Conservation (phyloP, 2,888 invertebrate genomes). For the Meiosimyza platycephala region DNA sequence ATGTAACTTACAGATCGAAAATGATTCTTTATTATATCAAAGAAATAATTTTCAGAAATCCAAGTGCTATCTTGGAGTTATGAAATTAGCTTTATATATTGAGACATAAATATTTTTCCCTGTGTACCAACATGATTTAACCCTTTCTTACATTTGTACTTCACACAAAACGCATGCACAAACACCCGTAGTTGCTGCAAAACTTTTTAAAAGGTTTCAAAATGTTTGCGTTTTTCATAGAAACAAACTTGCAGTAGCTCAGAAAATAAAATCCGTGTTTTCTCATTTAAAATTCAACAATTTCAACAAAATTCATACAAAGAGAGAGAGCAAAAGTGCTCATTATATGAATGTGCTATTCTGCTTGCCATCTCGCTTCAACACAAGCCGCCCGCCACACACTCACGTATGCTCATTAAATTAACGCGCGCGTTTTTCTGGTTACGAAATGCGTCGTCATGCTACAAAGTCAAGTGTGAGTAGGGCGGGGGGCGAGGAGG, state of each 20-base stretch:
- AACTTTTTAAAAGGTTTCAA: conserved; percentile 23
- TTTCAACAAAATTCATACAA: not conserved
- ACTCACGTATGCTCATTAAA: conserved; percentile 44
- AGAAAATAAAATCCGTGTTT: conserved; percentile 2
- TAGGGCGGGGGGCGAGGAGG: not conserved
- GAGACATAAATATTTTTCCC: no score
- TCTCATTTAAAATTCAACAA: conserved; percentile 13
- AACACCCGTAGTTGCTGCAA: not conserved
- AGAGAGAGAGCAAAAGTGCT: conserved; percentile 2
- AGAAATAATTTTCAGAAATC: no score
- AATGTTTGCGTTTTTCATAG: conserved; percentile 13
- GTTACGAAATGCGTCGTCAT: conserved; percentile 24
- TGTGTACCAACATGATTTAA: no score
- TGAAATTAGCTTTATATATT: no score
- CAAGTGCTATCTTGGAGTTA: no score
- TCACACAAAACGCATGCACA: no score
- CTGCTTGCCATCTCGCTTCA: conserved; percentile 36
- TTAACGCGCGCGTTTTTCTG: conserved; percentile 44
- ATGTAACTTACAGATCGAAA: no score
- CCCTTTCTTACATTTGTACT: no score
- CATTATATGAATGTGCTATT: conserved; percentile 30
- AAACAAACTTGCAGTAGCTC: not conserved
- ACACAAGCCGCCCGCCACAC: conserved; percentile 35
- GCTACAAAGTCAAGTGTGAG: not conserved
- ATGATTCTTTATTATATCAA: no score